Percentiles rank a stretch among this genome's conserved stretches.
phyloP scores from a whole-genome alignment of 2,888 invertebrate species.

The Trichogramma dendrolimi region DNA sequence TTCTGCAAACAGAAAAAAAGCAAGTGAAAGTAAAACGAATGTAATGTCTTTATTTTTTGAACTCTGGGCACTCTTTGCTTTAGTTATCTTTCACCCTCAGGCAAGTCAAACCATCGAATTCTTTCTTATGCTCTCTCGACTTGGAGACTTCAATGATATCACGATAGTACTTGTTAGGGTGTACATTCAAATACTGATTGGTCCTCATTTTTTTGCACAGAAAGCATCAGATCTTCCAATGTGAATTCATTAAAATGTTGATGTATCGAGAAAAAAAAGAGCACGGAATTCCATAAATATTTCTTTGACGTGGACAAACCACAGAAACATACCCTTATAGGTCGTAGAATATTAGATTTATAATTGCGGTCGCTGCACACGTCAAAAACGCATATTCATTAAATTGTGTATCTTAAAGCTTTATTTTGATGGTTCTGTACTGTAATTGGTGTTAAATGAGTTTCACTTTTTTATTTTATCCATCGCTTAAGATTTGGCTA shows the following conservation, averaged over 20 bases:
- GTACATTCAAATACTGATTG: not conserved
- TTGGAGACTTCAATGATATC: not conserved
- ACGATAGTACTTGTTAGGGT: too few species aligned
- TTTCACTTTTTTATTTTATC: not conserved
- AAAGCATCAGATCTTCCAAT: conserved; percentile 11
- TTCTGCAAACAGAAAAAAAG: conserved; percentile 11
- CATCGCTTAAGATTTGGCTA: too few species aligned
- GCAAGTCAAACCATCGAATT: not conserved
- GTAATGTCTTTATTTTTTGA: not conserved
- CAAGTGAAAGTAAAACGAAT: conserved; percentile 7
- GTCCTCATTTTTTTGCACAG: conserved; percentile 5
- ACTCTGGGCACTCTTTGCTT: not conserved
- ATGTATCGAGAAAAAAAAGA: conserved; percentile 7
- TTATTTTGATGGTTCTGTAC: not conserved
- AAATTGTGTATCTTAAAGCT: too few species aligned
- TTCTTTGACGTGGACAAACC: conserved; percentile 17
- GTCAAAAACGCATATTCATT: conserved; percentile 6
- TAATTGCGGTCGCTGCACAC: conserved; percentile 12
- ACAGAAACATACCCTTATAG: conserved; percentile 17
- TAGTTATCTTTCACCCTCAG: not conserved
- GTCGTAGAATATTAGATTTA: conserved; percentile 19
- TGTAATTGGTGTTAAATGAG: conserved; percentile 8
- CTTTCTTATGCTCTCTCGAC: not conserved
- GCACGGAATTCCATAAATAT: conserved; percentile 23
- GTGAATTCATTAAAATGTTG: conserved; percentile 20